These are phyloP conservation scores for Eira barbara DNA, from an alignment of 2,113 vertebrate species.

Conservation along the genomic window DNA sequence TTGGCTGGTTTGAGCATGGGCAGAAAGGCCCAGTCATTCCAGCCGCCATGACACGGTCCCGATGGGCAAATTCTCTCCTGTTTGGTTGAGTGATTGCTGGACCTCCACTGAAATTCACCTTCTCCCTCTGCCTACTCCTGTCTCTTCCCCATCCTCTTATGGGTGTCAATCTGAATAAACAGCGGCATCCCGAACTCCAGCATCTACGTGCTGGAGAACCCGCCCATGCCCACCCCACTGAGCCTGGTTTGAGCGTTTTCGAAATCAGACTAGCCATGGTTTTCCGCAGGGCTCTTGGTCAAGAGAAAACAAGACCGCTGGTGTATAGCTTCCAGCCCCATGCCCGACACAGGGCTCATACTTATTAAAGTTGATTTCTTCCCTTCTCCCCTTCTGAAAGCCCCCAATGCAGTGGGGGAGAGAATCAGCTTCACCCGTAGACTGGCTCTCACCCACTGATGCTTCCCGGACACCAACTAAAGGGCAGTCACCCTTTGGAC, in stretches of 20 bases:
- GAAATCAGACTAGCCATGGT: background rate
- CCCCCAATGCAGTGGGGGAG: background rate
- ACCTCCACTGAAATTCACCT: background rate
- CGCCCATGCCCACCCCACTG: background rate
- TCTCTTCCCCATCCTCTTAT: background rate
- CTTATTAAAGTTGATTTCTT: background rate
- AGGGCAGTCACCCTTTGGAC: background rate
- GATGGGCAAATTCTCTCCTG: background rate
- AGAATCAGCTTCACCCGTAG: background rate
- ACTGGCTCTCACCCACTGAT: too few relatives aligned
- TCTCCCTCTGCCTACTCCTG: background rate
- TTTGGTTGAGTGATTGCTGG: background rate
- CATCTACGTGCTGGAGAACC: background rate
- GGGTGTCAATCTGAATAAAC: background rate
- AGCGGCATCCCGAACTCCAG: background rate
- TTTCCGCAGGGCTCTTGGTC: background rate
- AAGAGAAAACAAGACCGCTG: background rate
- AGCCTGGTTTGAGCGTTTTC: background rate
- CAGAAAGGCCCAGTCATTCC: background rate
- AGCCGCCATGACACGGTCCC: rapidly evolving
- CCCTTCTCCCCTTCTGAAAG: background rate
- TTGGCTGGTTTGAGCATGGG: background rate
- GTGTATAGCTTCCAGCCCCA: rapidly evolving
- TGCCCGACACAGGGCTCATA: background rate
- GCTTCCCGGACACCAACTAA: background rate